phyloP scores from a whole-genome alignment of 2,888 invertebrate species.

The Dryococelus australis region DNA sequence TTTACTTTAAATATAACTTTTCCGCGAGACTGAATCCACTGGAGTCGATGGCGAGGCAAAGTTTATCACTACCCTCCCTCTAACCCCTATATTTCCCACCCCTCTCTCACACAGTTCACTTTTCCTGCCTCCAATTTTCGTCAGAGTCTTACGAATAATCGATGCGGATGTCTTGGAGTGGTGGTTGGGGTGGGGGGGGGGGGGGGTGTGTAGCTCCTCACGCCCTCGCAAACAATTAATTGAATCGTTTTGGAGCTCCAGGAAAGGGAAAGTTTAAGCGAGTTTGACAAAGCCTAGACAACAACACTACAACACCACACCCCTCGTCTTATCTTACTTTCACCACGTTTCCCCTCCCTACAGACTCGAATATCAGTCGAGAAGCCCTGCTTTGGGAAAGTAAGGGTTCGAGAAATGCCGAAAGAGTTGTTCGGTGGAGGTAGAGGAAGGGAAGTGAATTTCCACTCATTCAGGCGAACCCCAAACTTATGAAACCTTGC shows the following conservation, averaged over 20 bases:
- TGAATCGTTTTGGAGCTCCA: neutral
- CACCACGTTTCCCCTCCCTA: neutral
- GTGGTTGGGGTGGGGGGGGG: neutral
- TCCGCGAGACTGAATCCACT: slow-evolving; percentile 9
- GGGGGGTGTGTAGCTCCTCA: neutral
- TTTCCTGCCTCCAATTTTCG: neutral
- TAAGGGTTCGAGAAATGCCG: neutral
- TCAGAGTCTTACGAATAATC: slow-evolving; percentile 8
- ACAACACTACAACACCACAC: slow-evolving; percentile 16
- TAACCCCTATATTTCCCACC: neutral
- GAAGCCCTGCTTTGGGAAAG: neutral
- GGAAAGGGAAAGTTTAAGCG: slow-evolving; percentile 16
- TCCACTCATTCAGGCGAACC: neutral
- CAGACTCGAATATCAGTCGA: slow-evolving; percentile 9
- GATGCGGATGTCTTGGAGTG: neutral
- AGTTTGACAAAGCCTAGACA: slow-evolving; percentile 16
- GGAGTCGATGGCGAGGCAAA: slow-evolving; percentile 16
- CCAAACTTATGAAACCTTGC: slow-evolving; percentile 10
- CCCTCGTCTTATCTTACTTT: neutral
- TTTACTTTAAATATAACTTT: slow-evolving; percentile 16
- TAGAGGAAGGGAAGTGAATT: neutral
- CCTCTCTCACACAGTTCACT: neutral
- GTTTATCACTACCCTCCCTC: neutral
- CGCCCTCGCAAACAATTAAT: slow-evolving; percentile 4
- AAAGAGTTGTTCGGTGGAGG: neutral